phyloP scores from a whole-genome alignment of 92 coral and sea anemone species.

The Pocillopora meandrina region DNA sequence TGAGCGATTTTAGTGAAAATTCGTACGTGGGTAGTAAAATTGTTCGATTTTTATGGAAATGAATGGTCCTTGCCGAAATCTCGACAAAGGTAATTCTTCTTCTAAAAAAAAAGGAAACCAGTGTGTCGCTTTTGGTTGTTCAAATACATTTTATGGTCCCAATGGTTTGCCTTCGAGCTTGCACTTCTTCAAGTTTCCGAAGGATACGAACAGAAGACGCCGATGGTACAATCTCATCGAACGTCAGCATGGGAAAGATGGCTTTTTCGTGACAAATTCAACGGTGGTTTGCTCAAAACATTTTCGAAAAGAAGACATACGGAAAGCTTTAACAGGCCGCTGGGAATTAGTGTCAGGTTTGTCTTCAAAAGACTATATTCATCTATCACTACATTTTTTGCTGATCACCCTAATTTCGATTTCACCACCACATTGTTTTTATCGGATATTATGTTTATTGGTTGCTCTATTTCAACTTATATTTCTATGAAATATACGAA shows the following conservation, averaged over 20 bases:
- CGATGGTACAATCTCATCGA: too few relatives aligned
- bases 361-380: slow-evolving; percentile 14
- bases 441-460: too few relatives aligned
- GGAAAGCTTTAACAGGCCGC: slow-evolving; percentile 20
- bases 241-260: too few relatives aligned
- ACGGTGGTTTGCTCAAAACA: slow-evolving; percentile 37
- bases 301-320: slow-evolving; percentile 39
- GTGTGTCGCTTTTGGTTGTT: slow-evolving; percentile 17
- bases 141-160: too few relatives aligned
- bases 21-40: too few relatives aligned
- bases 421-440: too few relatives aligned
- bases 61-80: too few relatives aligned
- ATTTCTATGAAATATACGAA: too few relatives aligned
- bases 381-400: not conserved
- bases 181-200: slow-evolving; percentile 46
- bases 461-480: too few relatives aligned
- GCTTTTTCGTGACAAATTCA: slow-evolving; percentile 13
- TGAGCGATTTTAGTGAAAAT: too few relatives aligned
- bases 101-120: slow-evolving; percentile 38
- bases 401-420: too few relatives aligned
- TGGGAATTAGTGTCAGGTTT: slow-evolving; percentile 42
- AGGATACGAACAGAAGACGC: not conserved
- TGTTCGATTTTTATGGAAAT: too few relatives aligned
- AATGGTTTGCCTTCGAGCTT: slow-evolving; percentile 13
- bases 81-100: not conserved